Conservation (phyloP, 2,888 invertebrate species). For the Sesia bembeciformis region DNA sequence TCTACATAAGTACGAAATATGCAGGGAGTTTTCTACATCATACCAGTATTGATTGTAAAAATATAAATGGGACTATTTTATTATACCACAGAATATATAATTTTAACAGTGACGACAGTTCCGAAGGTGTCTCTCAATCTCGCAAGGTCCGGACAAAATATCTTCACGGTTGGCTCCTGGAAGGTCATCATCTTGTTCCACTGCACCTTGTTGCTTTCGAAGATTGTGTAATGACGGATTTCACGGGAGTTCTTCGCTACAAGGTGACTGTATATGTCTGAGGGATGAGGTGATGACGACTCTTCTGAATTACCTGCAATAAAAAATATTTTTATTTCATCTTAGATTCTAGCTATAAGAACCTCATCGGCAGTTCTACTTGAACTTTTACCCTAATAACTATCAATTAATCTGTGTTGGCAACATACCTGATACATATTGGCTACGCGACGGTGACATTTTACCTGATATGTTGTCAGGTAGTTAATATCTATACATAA, state of each 20-base stretch:
- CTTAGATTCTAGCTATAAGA: too few relatives aligned
- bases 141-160: constrained; percentile 64
- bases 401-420: too few relatives aligned
- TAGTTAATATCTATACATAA: too few relatives aligned
- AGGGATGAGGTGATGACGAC: constrained; percentile 19
- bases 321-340: background rate
- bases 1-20: too few relatives aligned
- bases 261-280: constrained; percentile 38
- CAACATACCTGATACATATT: too few relatives aligned
- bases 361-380: too few relatives aligned
- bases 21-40: too few relatives aligned
- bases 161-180: constrained; percentile 59
- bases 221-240: constrained; percentile 49
- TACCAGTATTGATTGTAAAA: too few relatives aligned
- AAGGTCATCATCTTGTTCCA: constrained; percentile 73
- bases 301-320: constrained; percentile 11
- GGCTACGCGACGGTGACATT: too few relatives aligned
- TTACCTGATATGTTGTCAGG: too few relatives aligned
- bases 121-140: constrained; percentile 73
- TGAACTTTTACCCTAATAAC: too few relatives aligned
- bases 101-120: constrained; percentile 55
- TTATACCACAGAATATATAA: constrained; percentile 68
- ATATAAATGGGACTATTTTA: too few relatives aligned
- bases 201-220: constrained; percentile 61
- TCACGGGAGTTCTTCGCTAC: constrained; percentile 33